Percentiles rank a stretch among this genome's conserved stretches.
Conservation (phyloP, 2,113 vertebrate species). For the Myrmecophaga tridactyla region DNA sequence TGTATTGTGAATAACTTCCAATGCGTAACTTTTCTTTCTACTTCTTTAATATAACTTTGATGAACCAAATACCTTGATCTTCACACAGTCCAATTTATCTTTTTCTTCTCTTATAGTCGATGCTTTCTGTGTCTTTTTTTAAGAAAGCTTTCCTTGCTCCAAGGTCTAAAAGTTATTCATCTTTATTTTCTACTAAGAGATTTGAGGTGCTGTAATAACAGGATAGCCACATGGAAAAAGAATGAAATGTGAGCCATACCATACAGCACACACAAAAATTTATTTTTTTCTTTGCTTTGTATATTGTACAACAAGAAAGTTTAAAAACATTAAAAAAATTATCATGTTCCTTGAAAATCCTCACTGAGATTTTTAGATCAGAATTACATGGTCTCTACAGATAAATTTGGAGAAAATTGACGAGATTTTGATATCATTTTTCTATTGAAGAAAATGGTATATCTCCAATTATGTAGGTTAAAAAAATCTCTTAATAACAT, state of each 20-base stretch:
- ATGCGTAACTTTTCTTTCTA: neutral
- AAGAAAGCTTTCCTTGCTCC: neutral
- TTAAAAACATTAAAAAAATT: no score
- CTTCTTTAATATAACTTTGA: neutral
- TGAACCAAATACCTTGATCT: neutral
- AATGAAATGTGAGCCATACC: no score
- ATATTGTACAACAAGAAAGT: no score
- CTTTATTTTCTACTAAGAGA: neutral
- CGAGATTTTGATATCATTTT: neutral
- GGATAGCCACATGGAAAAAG: no score
- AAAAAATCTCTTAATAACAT: neutral
- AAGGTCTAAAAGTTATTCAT: no score
- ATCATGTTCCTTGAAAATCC: neutral
- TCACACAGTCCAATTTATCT: neutral
- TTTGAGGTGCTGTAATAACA: no score
- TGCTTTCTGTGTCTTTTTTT: neutral
- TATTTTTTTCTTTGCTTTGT: no score
- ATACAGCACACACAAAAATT: no score
- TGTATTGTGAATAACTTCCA: neutral
- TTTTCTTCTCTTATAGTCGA: neutral
- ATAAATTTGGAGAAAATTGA: neutral
- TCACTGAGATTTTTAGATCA: neutral
- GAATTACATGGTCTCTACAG: neutral
- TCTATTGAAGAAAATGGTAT: neutral
- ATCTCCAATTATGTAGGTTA: neutral